These are phyloP conservation scores for Chloropsis cyanopogon DNA, from an alignment of 2,113 vertebrate species.

Conservation along the genomic window DNA sequence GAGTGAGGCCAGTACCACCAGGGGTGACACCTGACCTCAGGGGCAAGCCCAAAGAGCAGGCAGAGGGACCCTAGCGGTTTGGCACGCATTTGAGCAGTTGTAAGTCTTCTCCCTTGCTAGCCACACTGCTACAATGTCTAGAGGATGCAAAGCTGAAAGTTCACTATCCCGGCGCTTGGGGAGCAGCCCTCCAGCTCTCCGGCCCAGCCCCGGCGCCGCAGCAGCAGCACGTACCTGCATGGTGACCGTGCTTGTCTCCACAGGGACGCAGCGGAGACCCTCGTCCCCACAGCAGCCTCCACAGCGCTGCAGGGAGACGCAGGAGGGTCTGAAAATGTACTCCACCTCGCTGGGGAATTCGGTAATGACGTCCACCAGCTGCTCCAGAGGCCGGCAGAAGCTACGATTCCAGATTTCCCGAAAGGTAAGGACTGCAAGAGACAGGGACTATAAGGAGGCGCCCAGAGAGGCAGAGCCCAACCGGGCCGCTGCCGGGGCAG, in stretches of 20 bases:
- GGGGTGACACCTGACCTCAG: not conserved
- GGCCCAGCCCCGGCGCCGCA: fast-evolving
- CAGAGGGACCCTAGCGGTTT: not conserved
- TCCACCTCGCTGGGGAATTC: slow-evolving; percentile 89
- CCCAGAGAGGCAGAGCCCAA: not conserved
- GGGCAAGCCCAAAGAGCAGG: not conserved
- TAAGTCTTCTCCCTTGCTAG: not conserved
- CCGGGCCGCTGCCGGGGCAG: not conserved
- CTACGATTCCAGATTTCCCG: slow-evolving; percentile 91
- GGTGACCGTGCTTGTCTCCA: slow-evolving; percentile 80
- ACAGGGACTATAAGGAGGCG: not conserved
- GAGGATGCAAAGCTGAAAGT: not conserved
- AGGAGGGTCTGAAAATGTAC: slow-evolving; percentile 90
- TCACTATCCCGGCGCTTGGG: fast-evolving
- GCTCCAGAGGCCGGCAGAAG: slow-evolving; percentile 89
- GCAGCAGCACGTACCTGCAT: slow-evolving; percentile 81
- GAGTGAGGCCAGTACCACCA: not conserved
- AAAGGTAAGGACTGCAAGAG: slow-evolving; percentile 83
- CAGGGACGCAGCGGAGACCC: slow-evolving; percentile 83
- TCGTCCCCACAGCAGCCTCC: slow-evolving; percentile 92
- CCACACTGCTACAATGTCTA: not conserved
- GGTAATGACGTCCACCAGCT: slow-evolving; percentile 83
- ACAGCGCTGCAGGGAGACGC: slow-evolving; percentile 88
- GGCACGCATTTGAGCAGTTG: not conserved
- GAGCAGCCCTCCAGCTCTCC: not conserved